Percentiles rank a stretch among this genome's conserved stretches.
These are phyloP conservation scores for Pandemis corylana DNA, from an alignment of 2,888 invertebrate genomes.

Conservation along the genomic window DNA sequence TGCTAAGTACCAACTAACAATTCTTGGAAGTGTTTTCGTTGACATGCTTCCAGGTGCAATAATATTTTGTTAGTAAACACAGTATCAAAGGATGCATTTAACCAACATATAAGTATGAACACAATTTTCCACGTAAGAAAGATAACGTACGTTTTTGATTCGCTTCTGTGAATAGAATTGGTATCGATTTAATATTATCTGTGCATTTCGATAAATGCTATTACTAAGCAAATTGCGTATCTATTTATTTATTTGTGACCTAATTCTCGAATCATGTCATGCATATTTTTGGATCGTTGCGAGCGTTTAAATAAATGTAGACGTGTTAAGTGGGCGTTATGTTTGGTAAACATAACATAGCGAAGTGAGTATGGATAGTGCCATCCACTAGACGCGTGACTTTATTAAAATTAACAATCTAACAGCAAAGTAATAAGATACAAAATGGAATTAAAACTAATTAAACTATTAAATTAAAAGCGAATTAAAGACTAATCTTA, in stretches of 20 bases:
- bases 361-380: neutral
- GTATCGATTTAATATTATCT: slow-evolving; percentile 9
- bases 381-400: too few species aligned
- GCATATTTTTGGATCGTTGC: slow-evolving; percentile 5
- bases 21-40: slow-evolving; percentile 14
- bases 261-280: slow-evolving; percentile 14
- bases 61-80: neutral
- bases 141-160: slow-evolving; percentile 13
- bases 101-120: neutral
- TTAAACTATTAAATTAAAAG: too few species aligned
- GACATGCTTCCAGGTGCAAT: slow-evolving; percentile 16
- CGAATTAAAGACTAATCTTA: too few species aligned
- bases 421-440: too few species aligned
- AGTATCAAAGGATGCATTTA: neutral
- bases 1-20: neutral
- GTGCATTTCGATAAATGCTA: slow-evolving; percentile 9
- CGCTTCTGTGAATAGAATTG: slow-evolving; percentile 14
- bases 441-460: too few species aligned
- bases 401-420: too few species aligned
- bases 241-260: slow-evolving; percentile 17
- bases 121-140: slow-evolving; percentile 4
- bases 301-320: neutral
- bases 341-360: neutral
- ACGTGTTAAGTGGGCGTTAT: neutral
- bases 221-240: slow-evolving; percentile 13